Evolutionary conservation across 2,888 invertebrate species (phyloP), one percentile per base, ranked within the genome.

Genomic region (Junonia oenone): DNA sequence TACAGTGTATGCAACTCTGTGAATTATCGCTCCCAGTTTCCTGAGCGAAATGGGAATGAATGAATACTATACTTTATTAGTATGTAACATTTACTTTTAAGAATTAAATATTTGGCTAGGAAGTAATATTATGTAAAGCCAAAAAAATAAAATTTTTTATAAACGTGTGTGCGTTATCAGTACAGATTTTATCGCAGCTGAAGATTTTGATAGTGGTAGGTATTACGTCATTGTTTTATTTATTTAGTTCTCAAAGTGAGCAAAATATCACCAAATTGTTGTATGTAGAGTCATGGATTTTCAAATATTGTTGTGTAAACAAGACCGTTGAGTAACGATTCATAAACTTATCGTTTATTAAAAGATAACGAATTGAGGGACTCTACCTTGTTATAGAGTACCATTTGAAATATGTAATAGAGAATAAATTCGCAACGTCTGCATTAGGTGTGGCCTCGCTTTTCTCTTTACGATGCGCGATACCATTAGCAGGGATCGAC

Each of bases 291-390:
- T 8, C 26, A 40, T 6, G 6, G 13, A 43, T 43, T 26, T 43
- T 37, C 14, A 1, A 27, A n/a, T n/a, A 26, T 8, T 9, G 2
- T 45, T 63, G 59, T 61, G 62, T 68, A 68, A 72, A 73, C 72
- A 75, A 54, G 65, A 69, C 73, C 72, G 70, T 78, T 75, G 78
- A 76, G 66, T 68, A 72, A 68, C 73, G 72, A 79, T 81, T 79
- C 75, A 72, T 66, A 69, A 75, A 75, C 73, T 71, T 73, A 72
- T 76, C 71, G 70, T n/a, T 27, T 68, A 70, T 65, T 29, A 40
- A 40, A 46, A 64, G 69, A 71, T 60, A 56, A 53, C 64, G 64
- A 64, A 45, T 48, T 45, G 31, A 37, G 26, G n/a, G 1, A 5
- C 17, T 40, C 11, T 6, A n/a, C 11, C 17, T 19, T 11, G 5